Evolutionary conservation across 2,888 invertebrate species (phyloP).

Genomic region (Caenorhabditis sulstoni): DNA sequence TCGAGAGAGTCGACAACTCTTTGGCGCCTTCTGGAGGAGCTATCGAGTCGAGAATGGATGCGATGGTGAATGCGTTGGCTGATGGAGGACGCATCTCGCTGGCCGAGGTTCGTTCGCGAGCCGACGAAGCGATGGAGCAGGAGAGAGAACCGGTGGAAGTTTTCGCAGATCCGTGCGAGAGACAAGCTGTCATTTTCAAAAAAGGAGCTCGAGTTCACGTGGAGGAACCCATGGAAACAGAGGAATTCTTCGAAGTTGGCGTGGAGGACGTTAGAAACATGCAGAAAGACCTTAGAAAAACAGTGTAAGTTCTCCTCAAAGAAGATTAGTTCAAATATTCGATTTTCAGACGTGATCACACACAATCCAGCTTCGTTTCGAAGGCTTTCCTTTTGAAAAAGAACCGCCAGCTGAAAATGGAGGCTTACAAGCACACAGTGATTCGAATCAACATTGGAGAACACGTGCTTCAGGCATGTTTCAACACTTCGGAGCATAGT

Average conservation of each 20-base stretch:
- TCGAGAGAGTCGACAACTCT: slow-evolving; percentile 56
- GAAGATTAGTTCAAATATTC: background rate
- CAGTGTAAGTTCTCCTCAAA: slow-evolving; percentile 53
- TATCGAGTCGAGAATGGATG: slow-evolving; percentile 36
- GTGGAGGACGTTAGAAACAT: slow-evolving; percentile 66
- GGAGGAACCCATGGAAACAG: slow-evolving; percentile 60
- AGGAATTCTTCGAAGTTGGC: slow-evolving; percentile 71
- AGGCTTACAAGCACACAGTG: slow-evolving; percentile 71
- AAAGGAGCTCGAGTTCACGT: slow-evolving; percentile 21
- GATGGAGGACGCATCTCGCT: slow-evolving; percentile 54
- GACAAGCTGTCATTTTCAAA: slow-evolving; percentile 59
- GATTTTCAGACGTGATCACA: slow-evolving; percentile 60
- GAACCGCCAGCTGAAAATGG: slow-evolving; percentile 68
- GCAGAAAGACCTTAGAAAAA: slow-evolving; percentile 66
- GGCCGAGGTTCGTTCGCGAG: slow-evolving; percentile 28
- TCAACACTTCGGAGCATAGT: slow-evolving; percentile 67
- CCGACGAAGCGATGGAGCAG: slow-evolving; percentile 36
- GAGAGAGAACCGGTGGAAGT: slow-evolving; percentile 33
- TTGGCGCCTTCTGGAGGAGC: background rate
- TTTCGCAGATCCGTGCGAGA: slow-evolving; percentile 63
- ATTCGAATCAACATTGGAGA: slow-evolving; percentile 69
- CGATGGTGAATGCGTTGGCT: slow-evolving; percentile 54
- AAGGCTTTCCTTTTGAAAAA: slow-evolving; percentile 62
- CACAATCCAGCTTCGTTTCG: slow-evolving; percentile 68
- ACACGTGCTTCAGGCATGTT: slow-evolving; percentile 65